These are phyloP conservation scores for Phataginus tricuspis DNA, from an alignment of 2,797 vertebrate genomes.

Conservation along the genomic window DNA sequence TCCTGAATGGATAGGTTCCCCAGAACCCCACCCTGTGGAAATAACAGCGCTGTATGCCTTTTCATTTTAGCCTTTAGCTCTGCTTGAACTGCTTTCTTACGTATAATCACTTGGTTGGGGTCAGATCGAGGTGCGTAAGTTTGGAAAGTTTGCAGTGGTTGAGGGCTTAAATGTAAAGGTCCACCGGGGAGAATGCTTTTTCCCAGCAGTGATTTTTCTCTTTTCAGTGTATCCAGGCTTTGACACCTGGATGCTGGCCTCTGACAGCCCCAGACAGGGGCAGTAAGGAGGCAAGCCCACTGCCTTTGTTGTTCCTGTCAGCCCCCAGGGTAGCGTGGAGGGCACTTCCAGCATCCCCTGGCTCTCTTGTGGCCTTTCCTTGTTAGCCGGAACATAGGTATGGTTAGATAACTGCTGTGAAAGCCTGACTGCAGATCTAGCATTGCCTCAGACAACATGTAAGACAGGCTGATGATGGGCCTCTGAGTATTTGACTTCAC, in stretches of 20 bases:
- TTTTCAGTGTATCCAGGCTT: background rate
- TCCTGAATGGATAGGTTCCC: accelerated
- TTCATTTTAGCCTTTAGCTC: background rate
- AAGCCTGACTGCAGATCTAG: background rate
- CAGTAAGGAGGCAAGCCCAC: accelerated
- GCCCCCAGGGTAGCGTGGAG: background rate
- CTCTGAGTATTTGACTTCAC: background rate
- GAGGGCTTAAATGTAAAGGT: background rate
- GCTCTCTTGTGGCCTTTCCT: background rate
- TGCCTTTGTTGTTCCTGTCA: background rate
- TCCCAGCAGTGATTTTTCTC: background rate
- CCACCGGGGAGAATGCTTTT: too few relatives aligned
- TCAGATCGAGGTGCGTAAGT: background rate
- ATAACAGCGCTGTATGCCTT: background rate
- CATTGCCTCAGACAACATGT: background rate
- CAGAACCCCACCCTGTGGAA: background rate
- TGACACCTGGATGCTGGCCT: background rate
- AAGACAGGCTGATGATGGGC: accelerated
- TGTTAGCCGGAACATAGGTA: background rate
- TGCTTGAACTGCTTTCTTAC: too few relatives aligned
- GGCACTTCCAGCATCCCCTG: accelerated
- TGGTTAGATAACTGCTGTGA: background rate
- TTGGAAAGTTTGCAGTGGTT: accelerated
- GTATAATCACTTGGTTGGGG: background rate
- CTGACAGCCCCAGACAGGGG: too few relatives aligned